Evolutionary conservation across 2,113 vertebrate genomes (phyloP).

Genomic region (Limanda limanda): DNA sequence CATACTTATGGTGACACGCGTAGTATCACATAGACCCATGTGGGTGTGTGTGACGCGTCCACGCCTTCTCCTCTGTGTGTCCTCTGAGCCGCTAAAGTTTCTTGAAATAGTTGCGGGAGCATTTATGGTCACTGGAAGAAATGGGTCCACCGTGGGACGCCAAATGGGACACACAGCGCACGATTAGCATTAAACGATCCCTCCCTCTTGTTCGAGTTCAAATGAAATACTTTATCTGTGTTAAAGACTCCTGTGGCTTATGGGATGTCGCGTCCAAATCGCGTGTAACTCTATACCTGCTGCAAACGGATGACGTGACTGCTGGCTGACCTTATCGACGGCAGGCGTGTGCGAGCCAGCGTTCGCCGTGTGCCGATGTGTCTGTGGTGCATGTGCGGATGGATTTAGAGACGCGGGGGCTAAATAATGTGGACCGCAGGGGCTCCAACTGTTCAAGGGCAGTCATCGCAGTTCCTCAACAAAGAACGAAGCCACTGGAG

Average conservation of each 20-base stretch:
- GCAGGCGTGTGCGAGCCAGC: constrained; percentile 44
- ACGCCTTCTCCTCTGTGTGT: constrained; percentile 10
- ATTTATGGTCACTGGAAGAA: constrained; percentile 51
- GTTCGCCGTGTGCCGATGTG: constrained; percentile 35
- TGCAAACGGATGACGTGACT: constrained; percentile 57
- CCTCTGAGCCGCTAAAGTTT: constrained; percentile 16
- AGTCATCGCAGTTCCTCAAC: constrained; percentile 32
- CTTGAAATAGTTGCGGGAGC: constrained; percentile 46
- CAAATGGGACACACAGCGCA: constrained; percentile 46
- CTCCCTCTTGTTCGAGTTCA: constrained; percentile 59
- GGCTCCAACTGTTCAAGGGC: constrained; percentile 56
- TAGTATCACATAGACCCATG: constrained; percentile 28
- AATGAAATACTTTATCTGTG: constrained; percentile 66
- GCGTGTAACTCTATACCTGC: constrained; percentile 64
- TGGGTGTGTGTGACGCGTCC: background rate
- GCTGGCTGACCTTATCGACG: constrained; percentile 70
- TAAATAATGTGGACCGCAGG: constrained; percentile 42
- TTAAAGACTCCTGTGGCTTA: constrained; percentile 64
- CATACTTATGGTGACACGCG: constrained; percentile 13
- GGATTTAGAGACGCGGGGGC: constrained; percentile 51
- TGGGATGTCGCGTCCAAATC: constrained; percentile 59
- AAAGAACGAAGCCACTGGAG: constrained; percentile 56
- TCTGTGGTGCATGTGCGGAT: constrained; percentile 53
- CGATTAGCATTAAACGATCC: constrained; percentile 58
- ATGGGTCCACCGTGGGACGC: constrained; percentile 24